These are phyloP conservation scores for Xestia ashworthii DNA, from an alignment of 2,888 invertebrate genomes.

Conservation along the genomic window DNA sequence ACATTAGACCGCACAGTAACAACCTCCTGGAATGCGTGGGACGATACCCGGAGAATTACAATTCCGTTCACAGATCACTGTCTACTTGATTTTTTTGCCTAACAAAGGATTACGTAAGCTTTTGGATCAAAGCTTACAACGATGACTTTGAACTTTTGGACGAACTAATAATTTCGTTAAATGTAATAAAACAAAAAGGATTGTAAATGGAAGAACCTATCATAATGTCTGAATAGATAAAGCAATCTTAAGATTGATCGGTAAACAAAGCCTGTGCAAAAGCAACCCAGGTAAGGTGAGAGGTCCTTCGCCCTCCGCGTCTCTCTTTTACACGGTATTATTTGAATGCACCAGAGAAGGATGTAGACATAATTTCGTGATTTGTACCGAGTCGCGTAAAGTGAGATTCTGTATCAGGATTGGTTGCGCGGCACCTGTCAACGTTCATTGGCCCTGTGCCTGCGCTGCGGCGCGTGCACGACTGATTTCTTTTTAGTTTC, in stretches of 20 bases:
- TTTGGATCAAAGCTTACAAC: slow-evolving; percentile 55
- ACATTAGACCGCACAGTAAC: slow-evolving; percentile 76
- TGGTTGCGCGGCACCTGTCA: slow-evolving; percentile 84
- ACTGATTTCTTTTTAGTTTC: slow-evolving; percentile 75
- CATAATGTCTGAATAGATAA: slow-evolving; percentile 63
- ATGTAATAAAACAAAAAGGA: slow-evolving; percentile 14
- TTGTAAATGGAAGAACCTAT: not conserved
- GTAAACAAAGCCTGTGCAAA: slow-evolving; percentile 75
- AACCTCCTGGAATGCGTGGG: slow-evolving; percentile 78
- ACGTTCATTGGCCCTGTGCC: slow-evolving; percentile 86
- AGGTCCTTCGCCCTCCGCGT: slow-evolving; percentile 61
- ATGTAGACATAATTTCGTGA: slow-evolving; percentile 78
- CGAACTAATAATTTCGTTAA: slow-evolving; percentile 16
- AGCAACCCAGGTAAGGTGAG: slow-evolving; percentile 56
- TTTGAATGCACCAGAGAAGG: slow-evolving; percentile 72
- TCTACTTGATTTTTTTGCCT: slow-evolving; percentile 66
- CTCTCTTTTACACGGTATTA: slow-evolving; percentile 58
- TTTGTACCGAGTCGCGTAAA: slow-evolving; percentile 78
- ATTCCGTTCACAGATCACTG: slow-evolving; percentile 68
- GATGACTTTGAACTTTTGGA: slow-evolving; percentile 50
- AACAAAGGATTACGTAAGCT: slow-evolving; percentile 64
- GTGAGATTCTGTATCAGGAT: slow-evolving; percentile 77
- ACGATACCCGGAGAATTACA: slow-evolving; percentile 74
- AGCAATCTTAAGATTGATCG: slow-evolving; percentile 68
- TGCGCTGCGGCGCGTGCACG: slow-evolving; percentile 79